phyloP scores from a whole-genome alignment of 2,797 vertebrate species.

The Halcyon badia region DNA sequence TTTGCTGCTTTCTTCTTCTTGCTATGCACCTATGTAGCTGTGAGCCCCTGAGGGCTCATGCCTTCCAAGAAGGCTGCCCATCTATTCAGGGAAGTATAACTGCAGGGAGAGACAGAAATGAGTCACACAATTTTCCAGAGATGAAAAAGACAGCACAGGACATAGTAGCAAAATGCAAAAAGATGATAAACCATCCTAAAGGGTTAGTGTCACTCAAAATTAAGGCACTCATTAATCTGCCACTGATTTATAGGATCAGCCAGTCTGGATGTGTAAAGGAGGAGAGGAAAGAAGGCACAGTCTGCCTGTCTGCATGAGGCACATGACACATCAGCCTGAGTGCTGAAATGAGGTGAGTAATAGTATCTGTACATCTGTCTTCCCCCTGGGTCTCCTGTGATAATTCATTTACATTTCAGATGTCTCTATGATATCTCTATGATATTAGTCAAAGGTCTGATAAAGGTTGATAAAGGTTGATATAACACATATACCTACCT shows the following conservation, averaged over 20 bases:
- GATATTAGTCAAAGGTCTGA: not conserved
- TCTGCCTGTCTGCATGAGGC: not conserved
- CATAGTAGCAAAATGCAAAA: not conserved
- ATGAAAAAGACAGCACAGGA: not conserved
- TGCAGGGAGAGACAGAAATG: not conserved
- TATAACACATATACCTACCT: not conserved
- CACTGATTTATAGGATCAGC: not conserved
- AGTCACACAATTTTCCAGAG: not conserved
- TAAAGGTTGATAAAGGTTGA: not conserved
- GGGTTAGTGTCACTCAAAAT: not conserved
- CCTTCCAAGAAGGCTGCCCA: not conserved
- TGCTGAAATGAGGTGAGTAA: not conserved
- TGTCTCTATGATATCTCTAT: too few species aligned
- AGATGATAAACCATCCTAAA: not conserved
- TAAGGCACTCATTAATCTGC: not conserved
- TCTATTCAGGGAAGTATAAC: not conserved
- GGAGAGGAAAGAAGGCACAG: not conserved
- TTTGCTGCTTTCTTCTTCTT: not conserved
- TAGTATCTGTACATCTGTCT: accelerated
- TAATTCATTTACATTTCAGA: not conserved
- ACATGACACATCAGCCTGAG: not conserved
- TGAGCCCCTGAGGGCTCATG: not conserved
- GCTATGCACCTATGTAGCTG: not conserved
- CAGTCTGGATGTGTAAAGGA: not conserved
- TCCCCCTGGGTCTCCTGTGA: not conserved